Evolutionary conservation across 2,797 vertebrate species (phyloP).

Genomic region (Gouania willdenowi): DNA sequence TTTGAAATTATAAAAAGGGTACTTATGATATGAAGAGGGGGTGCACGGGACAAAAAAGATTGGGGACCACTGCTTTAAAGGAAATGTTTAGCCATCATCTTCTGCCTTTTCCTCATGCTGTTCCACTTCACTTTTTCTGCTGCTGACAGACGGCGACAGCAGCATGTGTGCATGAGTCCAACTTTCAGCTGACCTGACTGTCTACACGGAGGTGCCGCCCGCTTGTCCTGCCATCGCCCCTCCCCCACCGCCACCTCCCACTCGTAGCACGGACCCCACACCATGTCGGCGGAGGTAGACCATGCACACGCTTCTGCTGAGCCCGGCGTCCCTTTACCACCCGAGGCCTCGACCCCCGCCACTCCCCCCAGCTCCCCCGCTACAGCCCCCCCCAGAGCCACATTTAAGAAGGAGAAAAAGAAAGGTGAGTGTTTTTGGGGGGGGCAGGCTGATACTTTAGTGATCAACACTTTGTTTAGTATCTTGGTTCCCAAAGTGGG

Average conservation of each 20-base stretch:
- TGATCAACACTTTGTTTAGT: no score
- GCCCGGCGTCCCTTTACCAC: neutral
- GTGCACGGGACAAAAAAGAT: no score
- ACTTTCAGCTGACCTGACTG: constrained; percentile 36
- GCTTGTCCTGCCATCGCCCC: constrained; percentile 20
- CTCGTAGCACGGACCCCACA: no score
- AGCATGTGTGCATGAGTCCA: constrained; percentile 68
- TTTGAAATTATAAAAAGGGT: no score
- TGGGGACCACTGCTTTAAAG: no score
- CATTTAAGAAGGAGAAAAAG: constrained; percentile 89
- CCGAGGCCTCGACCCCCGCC: constrained; percentile 12
- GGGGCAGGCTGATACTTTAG: no score
- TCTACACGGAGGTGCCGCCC: constrained; percentile 40
- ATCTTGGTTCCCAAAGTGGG: no score
- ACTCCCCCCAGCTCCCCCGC: constrained; percentile 51
- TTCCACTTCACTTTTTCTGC: constrained; percentile 24
- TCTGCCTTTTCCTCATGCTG: neutral
- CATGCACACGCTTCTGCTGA: constrained; percentile 64
- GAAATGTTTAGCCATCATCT: no score
- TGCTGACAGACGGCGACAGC: constrained; percentile 35
- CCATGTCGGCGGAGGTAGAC: constrained; percentile 88
- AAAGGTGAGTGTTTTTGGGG: constrained; percentile 85
- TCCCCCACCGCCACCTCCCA: constrained; percentile 37
- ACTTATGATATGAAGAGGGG: no score
- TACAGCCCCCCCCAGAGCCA: constrained; percentile 65